Evolutionary conservation across 1,140 invertebrate species (phyloP).

Genomic region (Scaptomyza montana): DNA sequence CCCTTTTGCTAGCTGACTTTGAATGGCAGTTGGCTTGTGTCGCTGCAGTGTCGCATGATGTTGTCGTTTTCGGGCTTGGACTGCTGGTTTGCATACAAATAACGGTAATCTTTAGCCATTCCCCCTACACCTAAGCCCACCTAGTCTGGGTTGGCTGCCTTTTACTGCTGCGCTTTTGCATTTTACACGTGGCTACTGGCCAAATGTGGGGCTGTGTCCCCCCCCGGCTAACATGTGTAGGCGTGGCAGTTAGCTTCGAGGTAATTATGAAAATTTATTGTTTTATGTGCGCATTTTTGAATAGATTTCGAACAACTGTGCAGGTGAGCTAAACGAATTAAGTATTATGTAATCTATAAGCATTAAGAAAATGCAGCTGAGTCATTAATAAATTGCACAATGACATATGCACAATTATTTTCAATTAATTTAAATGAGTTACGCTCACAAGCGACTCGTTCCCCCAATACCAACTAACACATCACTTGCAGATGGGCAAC

Average conservation of each 20-base stretch:
- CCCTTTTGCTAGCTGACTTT: slow-evolving; percentile 46
- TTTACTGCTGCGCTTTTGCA: slow-evolving; percentile 59
- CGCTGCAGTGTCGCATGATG: slow-evolving; percentile 47
- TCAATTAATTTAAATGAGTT: slow-evolving; percentile 46
- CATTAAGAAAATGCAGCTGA: slow-evolving; percentile 6
- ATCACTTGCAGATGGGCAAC: slow-evolving; percentile 20
- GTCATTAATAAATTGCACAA: slow-evolving; percentile 27
- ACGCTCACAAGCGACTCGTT: slow-evolving; percentile 4
- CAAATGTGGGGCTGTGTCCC: slow-evolving; percentile 12
- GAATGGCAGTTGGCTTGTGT: slow-evolving; percentile 55
- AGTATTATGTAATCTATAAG: slow-evolving; percentile 4
- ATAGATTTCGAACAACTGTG: slow-evolving; percentile 5
- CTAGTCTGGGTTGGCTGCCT: slow-evolving; percentile 10
- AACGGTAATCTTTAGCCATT: slow-evolving; percentile 63
- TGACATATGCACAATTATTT: slow-evolving; percentile 46
- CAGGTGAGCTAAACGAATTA: slow-evolving; percentile 13
- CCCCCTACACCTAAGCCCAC: slow-evolving; percentile 3
- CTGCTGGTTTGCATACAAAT: slow-evolving; percentile 78
- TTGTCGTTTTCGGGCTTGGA: slow-evolving; percentile 45
- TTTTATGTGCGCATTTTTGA: slow-evolving; percentile 60
- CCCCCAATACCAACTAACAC: neutral
- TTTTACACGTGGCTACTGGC: slow-evolving; percentile 57
- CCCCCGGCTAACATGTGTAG: slow-evolving; percentile 22
- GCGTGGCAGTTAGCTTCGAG: slow-evolving; percentile 25
- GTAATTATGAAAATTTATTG: slow-evolving; percentile 73